A percentile compares a stretch with the other conserved stretches of the same genome.
phyloP scores from a whole-genome alignment of 2,113 vertebrate species.

The Podilymbus podiceps region DNA sequence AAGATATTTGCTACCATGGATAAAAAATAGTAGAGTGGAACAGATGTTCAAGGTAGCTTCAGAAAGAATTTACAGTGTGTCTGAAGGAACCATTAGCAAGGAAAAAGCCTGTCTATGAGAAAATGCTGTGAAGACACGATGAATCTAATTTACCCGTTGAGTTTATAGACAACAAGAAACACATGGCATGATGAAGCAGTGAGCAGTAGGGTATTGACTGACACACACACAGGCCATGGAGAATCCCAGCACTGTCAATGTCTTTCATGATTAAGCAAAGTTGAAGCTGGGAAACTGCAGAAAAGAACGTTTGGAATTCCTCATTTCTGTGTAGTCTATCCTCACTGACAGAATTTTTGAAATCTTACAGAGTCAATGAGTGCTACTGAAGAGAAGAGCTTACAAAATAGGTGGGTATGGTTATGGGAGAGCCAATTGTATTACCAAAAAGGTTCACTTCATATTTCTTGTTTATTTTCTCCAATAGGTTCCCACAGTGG shows the following conservation, averaged over 20 bases:
- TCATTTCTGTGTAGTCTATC: background rate
- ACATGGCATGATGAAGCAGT: background rate
- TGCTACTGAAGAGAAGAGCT: background rate
- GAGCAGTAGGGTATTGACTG: background rate
- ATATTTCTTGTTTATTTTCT: background rate
- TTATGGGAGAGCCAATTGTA: background rate
- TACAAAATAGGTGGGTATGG: background rate
- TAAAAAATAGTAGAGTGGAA: background rate
- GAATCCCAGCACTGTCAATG: background rate
- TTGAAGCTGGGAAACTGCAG: background rate
- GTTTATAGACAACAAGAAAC: background rate
- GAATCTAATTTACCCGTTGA: background rate
- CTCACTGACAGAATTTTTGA: background rate
- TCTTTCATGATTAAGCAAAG: background rate
- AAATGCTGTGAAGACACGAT: background rate
- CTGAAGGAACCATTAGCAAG: background rate
- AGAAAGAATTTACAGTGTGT: background rate
- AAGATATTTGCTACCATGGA: background rate
- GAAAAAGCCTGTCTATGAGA: background rate
- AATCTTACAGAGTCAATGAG: background rate
- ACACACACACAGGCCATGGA: accelerated
- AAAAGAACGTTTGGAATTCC: background rate
- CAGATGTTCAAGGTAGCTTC: background rate
- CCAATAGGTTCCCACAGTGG: background rate
- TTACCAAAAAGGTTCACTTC: background rate